These are phyloP conservation scores for Scolopax rusticola DNA, from an alignment of 2,797 vertebrate species.

Conservation along the genomic window DNA sequence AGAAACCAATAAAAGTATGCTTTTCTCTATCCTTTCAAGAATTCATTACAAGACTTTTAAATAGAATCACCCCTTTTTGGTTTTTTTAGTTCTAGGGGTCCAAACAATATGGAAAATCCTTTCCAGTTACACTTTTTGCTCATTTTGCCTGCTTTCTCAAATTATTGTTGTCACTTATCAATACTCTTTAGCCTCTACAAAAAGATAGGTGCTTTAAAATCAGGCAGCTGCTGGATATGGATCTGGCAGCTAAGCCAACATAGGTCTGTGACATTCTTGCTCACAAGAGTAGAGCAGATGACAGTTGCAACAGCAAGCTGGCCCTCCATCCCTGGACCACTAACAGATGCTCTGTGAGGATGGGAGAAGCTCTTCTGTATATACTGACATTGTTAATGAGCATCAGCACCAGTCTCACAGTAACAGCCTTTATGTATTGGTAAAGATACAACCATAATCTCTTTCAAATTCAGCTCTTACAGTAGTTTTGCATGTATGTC, in stretches of 20 bases:
- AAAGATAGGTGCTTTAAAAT: not conserved
- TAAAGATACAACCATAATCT: not conserved
- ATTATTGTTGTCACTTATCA: not conserved
- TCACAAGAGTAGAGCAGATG: not conserved
- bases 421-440: not conserved
- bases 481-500: not conserved
- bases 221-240: not conserved
- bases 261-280: not conserved
- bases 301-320: not conserved
- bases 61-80: not conserved
- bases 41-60: not conserved
- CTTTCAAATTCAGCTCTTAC: not conserved
- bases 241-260: not conserved
- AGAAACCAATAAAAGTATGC: not conserved
- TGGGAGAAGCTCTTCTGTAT: not conserved
- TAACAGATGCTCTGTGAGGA: not conserved
- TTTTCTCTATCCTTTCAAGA: not conserved
- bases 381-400: not conserved
- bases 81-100: rapidly evolving
- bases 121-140: not conserved
- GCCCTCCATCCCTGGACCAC: not conserved
- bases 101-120: not conserved
- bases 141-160: not conserved
- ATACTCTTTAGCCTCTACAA: not conserved
- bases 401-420: not conserved